These are phyloP conservation scores for Drosophila lacertosa DNA, from an alignment of 1,140 invertebrate species.

Conservation along the genomic window DNA sequence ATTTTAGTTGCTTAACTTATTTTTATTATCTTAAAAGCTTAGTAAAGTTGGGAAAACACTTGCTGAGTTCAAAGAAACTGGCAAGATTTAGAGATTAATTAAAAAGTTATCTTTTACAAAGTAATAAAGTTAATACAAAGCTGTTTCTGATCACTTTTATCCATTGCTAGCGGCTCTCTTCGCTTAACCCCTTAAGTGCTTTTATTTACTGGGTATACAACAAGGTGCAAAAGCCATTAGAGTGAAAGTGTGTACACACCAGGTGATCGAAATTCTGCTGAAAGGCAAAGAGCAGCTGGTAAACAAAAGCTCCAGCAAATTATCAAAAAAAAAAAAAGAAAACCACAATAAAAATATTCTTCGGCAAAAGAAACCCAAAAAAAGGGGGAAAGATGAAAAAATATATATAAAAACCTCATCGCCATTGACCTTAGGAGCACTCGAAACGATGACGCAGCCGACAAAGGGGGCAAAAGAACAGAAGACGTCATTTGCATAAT, in stretches of 20 bases:
- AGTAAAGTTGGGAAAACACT: too few relatives aligned
- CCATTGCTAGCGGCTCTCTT: too few relatives aligned
- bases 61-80: too few relatives aligned
- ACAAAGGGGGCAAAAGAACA: conserved; percentile 2
- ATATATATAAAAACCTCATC: conserved; percentile 10
- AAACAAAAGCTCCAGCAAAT: neutral
- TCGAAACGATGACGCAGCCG: conserved; percentile 55
- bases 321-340: neutral
- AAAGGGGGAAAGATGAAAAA: neutral
- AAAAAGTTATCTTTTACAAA: too few relatives aligned
- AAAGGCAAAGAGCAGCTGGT: conserved; percentile 23
- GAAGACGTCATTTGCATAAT: conserved; percentile 69
- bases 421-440: conserved; percentile 42
- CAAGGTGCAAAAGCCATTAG: conserved; percentile 6
- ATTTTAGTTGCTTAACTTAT: too few relatives aligned
- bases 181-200: neutral
- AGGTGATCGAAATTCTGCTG: conserved; percentile 15
- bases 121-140: too few relatives aligned
- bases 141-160: too few relatives aligned
- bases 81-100: too few relatives aligned
- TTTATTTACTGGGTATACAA: conserved; percentile 4
- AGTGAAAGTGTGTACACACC: conserved; percentile 24
- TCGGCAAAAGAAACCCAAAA: neutral
- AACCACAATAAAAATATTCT: too few relatives aligned
- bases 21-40: too few relatives aligned